These are phyloP conservation scores for Nomada hirtipes DNA, from an alignment of 2,888 invertebrate genomes.

Conservation along the genomic window DNA sequence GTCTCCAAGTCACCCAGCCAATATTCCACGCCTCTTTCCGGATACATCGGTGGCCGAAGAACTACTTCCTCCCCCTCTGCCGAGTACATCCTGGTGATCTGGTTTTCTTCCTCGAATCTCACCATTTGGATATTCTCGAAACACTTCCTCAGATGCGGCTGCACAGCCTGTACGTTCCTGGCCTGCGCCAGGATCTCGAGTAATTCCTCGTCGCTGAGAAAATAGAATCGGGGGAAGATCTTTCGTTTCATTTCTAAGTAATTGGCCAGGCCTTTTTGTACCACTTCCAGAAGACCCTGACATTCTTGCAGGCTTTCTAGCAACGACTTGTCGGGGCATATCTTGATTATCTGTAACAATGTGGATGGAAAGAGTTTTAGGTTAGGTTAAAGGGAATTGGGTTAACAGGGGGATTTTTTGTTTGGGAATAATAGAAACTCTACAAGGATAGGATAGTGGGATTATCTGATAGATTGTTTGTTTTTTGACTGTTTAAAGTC, in stretches of 20 bases:
- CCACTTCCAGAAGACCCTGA: slow-evolving; percentile 89
- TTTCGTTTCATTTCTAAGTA: slow-evolving; percentile 92
- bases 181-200: slow-evolving; percentile 93
- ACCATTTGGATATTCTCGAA: slow-evolving; percentile 92
- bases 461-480: too few species aligned
- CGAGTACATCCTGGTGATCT: slow-evolving; percentile 91
- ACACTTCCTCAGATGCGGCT: slow-evolving; percentile 93
- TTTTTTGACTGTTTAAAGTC: too few species aligned
- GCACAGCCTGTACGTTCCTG: slow-evolving; percentile 91
- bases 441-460: too few species aligned
- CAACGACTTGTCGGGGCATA: slow-evolving; percentile 88
- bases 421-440: too few species aligned
- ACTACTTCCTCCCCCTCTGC: slow-evolving; percentile 91
- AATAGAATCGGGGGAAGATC: slow-evolving; percentile 92
- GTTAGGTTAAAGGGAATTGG: not conserved
- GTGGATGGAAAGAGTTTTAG: slow-evolving; percentile 19
- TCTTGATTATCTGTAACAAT: slow-evolving; percentile 86
- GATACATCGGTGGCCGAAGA: slow-evolving; percentile 88
- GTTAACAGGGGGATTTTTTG: not conserved
- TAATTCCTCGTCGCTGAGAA: slow-evolving; percentile 93
- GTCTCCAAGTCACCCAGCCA: slow-evolving; percentile 90
- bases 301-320: slow-evolving; percentile 90
- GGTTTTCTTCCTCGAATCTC: slow-evolving; percentile 89
- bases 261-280: slow-evolving; percentile 90
- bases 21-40: slow-evolving; percentile 90